Base-by-base conservation (phyloP, 2,797 vertebrate genomes). In the Mus minutoides region DNA sequence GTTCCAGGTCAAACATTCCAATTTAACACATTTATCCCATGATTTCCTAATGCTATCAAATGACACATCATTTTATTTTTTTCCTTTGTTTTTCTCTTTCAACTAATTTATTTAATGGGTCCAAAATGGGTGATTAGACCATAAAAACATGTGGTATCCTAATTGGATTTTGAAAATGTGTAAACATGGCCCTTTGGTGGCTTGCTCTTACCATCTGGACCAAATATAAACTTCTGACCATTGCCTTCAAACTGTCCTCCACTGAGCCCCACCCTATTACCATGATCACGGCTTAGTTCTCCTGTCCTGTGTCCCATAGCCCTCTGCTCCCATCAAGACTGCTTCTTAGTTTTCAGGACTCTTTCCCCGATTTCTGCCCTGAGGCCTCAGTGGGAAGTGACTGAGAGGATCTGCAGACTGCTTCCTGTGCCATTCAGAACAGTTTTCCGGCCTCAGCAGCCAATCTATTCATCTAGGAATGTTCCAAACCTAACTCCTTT, bases 121-220 rank as follows among this genome's bases (percentile, higher is more conserved):
- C 97, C 97, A 97, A 97, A 97, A 96, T 97, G 96, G 92, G 92
- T 97, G 97, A 97, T 97, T 97, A 96, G 95, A 97, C 88, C 87
- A 94, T 97, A 96, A 97, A 97, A 98, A 96, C 95, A 97, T 97
- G 97, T 97, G 97, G 96, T 97, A 96, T 92, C 84, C 83, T 97
- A 96, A 97, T 97, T 98, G 97, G 97, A 97, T 97, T 97, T 97
- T 96, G 96, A 96, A 97, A 96, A 96, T 97, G 93, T 97, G 96
- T 97, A 98, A 96, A 97, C 95, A 97, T 90, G 94, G 88, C 95
- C 94, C 94, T 97, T 94, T 96, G 69, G 90, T 97, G 97, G 95
- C 97, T 96, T 95, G 89, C 86, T 94, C 24, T 97, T 95, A 95
- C 96, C 96, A 96, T 96, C 95, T 97, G 96, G 97, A 97, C 94